Conservation (phyloP, 64 coral and sea anemone species). For the Orbicella faveolata region DNA sequence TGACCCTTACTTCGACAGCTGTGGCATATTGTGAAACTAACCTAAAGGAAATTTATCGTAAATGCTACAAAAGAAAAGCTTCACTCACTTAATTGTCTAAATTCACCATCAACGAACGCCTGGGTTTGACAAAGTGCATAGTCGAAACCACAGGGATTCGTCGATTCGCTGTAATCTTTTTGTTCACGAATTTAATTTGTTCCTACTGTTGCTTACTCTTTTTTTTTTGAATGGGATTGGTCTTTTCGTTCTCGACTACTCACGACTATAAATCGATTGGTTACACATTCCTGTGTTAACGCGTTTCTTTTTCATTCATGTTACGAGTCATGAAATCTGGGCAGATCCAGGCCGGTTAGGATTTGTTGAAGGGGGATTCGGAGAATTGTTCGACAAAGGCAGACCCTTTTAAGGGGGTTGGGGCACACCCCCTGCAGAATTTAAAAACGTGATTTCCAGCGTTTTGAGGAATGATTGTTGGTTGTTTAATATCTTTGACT, state of each 20-base stretch:
- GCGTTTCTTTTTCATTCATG: too few species aligned
- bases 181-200: not conserved
- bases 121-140: not conserved
- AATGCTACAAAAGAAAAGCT: not conserved
- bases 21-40: not conserved
- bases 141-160: not conserved
- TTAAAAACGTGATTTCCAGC: too few species aligned
- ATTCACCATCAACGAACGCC: not conserved
- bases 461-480: too few species aligned
- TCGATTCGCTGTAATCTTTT: not conserved
- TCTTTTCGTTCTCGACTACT: not conserved
- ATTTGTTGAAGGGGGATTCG: too few species aligned
- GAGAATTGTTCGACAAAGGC: too few species aligned
- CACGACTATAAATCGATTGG: slow-evolving; percentile 9
- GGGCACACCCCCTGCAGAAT: too few species aligned
- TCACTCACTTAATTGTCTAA: not conserved
- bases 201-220: not conserved
- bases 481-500: too few species aligned
- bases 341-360: too few species aligned
- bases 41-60: not conserved
- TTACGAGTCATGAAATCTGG: too few species aligned
- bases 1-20: not conserved
- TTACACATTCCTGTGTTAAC: too few species aligned
- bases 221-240: not conserved
- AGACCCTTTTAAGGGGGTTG: too few species aligned